Evolutionary conservation across 2,888 invertebrate species (phyloP).

Genomic region (Beris morrisii): DNA sequence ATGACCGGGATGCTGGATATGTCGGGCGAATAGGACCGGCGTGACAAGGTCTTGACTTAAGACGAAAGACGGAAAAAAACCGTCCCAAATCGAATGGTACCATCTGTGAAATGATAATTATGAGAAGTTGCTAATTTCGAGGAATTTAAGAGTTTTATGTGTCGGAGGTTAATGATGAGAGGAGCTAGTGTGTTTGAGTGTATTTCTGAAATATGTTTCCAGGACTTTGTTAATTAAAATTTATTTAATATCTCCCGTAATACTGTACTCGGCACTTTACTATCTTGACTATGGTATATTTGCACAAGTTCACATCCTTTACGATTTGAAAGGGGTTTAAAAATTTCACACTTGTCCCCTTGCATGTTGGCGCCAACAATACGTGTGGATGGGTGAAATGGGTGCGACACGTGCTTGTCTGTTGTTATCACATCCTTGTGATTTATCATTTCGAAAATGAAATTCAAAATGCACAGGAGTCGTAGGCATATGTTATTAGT

Average conservation of each 20-base stretch:
- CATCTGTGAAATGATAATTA: constrained; percentile 31
- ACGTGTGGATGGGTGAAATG: constrained; percentile 34
- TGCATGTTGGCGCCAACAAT: neutral
- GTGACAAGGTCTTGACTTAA: constrained; percentile 24
- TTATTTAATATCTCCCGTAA: no score
- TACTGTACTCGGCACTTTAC: no score
- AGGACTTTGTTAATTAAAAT: no score
- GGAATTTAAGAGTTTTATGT: constrained; percentile 7
- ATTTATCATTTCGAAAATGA: constrained; percentile 42
- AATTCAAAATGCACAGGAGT: constrained; percentile 29
- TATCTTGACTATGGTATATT: no score
- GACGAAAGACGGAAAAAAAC: constrained; percentile 14
- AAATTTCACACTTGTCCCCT: neutral
- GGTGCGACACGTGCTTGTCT: constrained; percentile 45
- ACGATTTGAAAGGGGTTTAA: constrained; percentile 11
- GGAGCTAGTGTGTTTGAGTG: no score
- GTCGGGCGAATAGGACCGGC: neutral
- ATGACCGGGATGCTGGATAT: constrained; percentile 10
- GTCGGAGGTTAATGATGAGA: no score
- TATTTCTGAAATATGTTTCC: no score
- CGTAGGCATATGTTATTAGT: constrained; percentile 25
- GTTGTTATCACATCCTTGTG: constrained; percentile 45
- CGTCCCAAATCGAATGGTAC: constrained; percentile 22
- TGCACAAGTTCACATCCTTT: no score
- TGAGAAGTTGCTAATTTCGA: constrained; percentile 28